Base-by-base conservation (phyloP, 1,140 invertebrate species). In the Teleopsis dalmanni region DNA sequence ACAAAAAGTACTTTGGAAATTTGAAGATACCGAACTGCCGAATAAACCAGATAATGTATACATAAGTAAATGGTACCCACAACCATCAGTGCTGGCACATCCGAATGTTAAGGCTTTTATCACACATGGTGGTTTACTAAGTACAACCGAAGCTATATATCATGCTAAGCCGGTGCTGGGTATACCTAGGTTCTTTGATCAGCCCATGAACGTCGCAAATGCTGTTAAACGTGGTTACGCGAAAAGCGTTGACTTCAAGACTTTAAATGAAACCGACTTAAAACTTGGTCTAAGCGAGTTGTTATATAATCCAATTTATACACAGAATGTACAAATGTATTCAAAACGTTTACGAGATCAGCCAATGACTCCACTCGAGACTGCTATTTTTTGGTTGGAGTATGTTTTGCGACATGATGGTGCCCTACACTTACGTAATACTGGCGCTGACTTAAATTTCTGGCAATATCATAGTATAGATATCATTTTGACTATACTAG, bases 121-220 rank as follows among this genome's bases (percentile, higher is more conserved):
- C 14, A 82, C 81, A 1, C 83, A 87, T 52, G 83, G 81, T 14
- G 87, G 87, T 4, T 57, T 81, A 16, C 71, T 84, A 14, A 83
- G 84, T 48, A 73, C 81, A 9, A 78, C 80, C 46, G 87, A 89
- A 69, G 78, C 83, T 6, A 60, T 87, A 0, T 80, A 80, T 65
- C 78, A 81, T 55, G 80, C 79, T 50, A 78, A 84, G n/a, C 85
- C 85, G 2, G 73, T 87, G 5, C 68, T 88, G 25, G 82, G 80
- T 2, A 72, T 87, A 48, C 85, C 86, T 7, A 66, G 84, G 14
- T 76, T 82, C 44, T 75, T 72, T 18, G 82, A 85, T 57, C 83
- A 85, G 56, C 64, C 61, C 14, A 72, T 74, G 42, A 83, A 82
- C 52, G 61, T 78, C 13, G 56, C 72, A 14, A 71, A 72, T 22